Evolutionary conservation across 2,113 vertebrate species (phyloP).

Genomic region (Scalopus aquaticus): DNA sequence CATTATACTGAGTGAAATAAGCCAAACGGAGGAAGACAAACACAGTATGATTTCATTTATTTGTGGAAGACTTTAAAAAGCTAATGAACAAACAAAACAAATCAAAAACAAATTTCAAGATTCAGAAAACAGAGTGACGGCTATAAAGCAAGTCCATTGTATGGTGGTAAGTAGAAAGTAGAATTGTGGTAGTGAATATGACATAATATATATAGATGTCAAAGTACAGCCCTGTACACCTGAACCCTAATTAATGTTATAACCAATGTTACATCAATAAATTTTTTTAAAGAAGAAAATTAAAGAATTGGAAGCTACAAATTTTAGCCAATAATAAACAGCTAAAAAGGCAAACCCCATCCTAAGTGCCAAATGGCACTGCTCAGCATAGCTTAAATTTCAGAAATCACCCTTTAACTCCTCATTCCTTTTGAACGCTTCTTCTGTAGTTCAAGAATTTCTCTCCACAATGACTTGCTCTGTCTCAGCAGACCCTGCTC

Average conservation of each 20-base stretch:
- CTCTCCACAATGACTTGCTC: conserved; percentile 32
- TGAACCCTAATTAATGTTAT: background rate
- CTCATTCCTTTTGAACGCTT: background rate
- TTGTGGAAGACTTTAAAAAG: background rate
- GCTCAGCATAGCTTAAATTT: conserved; percentile 55
- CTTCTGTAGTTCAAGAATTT: conserved; percentile 8
- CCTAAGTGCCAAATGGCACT: conserved; percentile 13
- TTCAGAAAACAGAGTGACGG: background rate
- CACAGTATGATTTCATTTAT: background rate
- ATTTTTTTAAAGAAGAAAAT: background rate
- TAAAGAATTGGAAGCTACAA: background rate
- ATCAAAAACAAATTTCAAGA: background rate
- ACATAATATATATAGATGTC: background rate
- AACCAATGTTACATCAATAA: background rate
- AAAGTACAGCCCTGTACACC: background rate
- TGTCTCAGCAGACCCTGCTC: conserved; percentile 11
- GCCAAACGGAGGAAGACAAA: background rate
- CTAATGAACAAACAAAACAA: background rate
- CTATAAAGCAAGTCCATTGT: background rate
- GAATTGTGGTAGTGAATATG: background rate
- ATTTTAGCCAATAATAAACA: conserved; percentile 30
- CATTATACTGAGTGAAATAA: background rate
- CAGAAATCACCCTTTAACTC: background rate
- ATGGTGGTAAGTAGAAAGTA: background rate
- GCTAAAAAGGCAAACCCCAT: conserved; percentile 7